Base-by-base conservation (phyloP, 2,797 vertebrate species). In the Hippoglossus hippoglossus region DNA sequence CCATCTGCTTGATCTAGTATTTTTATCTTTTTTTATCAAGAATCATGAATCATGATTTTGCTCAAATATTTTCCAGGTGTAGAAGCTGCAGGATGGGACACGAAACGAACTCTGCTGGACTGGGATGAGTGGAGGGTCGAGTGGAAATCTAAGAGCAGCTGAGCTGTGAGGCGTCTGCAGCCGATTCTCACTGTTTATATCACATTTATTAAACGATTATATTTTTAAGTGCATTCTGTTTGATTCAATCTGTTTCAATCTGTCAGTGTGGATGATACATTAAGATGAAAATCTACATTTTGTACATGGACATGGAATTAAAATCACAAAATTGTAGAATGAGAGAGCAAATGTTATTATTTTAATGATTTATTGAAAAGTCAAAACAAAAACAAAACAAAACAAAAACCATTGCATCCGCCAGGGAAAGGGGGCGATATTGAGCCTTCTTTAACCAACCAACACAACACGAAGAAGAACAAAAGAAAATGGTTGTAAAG, bases 111-210 rank as follows among this genome's bases (percentile, higher is more conserved):
- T 58, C 92, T 96, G 25, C 79, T 98, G 36, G 94, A 96, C 88
- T 95, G 95, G 80, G 95, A 97, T 31, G 96, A 98, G 70, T 98
- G 97, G 97, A 93, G 96, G 63, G 93, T 95, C 0, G 92, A 94
- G 0, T 97, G 96, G 96, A 93, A 85, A 82, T 95, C 92, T 83
- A 96, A 97, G 84, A 75, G 44, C 44, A 86, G 67, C 75, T 96
- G 80, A 95, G 18, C 41, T 21, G 5, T n/a, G 12, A 1, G 6
- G 63, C n/a, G 16, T 22, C 39, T 57, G 22, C 49, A 34, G 8
- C 21, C 3, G 5, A 62, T 55, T 63, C 0, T 13, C 3, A 22
- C 12, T 13, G 5, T 50, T 75, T 12, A n/a, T 59, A 19, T 63
- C 7, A 18, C 13, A 18, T 56, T 22, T 34, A 51, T 49, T 39